phyloP scores from a whole-genome alignment of 2,888 invertebrate genomes.

The Xylota sylvarum region DNA sequence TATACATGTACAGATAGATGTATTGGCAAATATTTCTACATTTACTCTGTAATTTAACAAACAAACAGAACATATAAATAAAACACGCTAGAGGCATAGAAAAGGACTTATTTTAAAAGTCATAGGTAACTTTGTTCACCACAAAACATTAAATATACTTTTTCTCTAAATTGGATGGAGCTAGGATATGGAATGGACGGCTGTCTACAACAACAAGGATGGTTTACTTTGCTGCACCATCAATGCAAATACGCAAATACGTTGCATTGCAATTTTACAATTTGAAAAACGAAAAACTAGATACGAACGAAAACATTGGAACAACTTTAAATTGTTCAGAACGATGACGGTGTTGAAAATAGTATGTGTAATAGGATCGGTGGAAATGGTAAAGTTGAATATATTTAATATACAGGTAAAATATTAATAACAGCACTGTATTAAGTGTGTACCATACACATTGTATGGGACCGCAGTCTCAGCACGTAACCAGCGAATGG shows the following conservation, averaged over 20 bases:
- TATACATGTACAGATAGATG: too few relatives aligned
- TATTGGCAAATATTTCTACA: too few relatives aligned
- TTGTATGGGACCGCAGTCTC: too few relatives aligned
- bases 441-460: too few relatives aligned
- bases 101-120: slow-evolving; percentile 1
- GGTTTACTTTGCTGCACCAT: not conserved
- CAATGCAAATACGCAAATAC: not conserved
- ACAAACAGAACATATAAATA: slow-evolving; percentile 3
- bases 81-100: not conserved
- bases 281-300: slow-evolving; percentile 1
- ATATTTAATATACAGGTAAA: slow-evolving; percentile 12
- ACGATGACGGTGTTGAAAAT: not conserved
- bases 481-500: too few relatives aligned
- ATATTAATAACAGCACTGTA: slow-evolving; percentile 4
- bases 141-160: not conserved
- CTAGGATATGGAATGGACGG: not conserved
- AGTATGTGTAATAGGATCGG: not conserved
- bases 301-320: not conserved
- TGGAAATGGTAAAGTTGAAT: slow-evolving; percentile 13
- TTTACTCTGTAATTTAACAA: not conserved
- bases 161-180: not conserved
- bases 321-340: not conserved
- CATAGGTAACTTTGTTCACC: not conserved
- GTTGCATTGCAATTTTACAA: slow-evolving; percentile 9
- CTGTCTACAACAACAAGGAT: too few relatives aligned